A percentile compares a stretch with the other conserved stretches of the same genome.
Evolutionary conservation across 2,888 invertebrate species (phyloP).

Genomic region (Empis livida): DNA sequence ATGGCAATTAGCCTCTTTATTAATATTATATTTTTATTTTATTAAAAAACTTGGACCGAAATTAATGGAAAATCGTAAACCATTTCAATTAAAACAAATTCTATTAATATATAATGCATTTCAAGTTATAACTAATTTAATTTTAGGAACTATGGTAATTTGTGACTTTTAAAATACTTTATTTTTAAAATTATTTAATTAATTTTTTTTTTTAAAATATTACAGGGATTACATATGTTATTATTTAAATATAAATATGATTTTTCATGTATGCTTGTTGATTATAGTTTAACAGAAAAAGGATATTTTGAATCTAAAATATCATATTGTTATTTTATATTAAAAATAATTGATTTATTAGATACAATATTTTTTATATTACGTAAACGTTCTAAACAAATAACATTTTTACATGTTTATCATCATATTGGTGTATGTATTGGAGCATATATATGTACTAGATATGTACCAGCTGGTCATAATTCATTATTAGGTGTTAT

Average conservation of each 20-base stretch:
- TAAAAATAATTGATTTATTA: slow-evolving; percentile 49
- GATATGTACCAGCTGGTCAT: slow-evolving; percentile 52
- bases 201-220: no score
- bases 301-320: neutral
- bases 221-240: neutral
- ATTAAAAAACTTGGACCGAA: slow-evolving; percentile 55
- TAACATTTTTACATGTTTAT: slow-evolving; percentile 55
- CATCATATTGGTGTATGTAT: slow-evolving; percentile 55
- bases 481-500: slow-evolving; percentile 48
- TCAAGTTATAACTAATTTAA: slow-evolving; percentile 35
- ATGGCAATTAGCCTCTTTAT: slow-evolving; percentile 41
- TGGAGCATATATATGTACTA: slow-evolving; percentile 43
- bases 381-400: slow-evolving; percentile 53
- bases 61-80: slow-evolving; percentile 50
- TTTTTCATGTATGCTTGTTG: neutral
- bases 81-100: slow-evolving; percentile 49
- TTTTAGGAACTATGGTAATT: slow-evolving; percentile 11
- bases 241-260: neutral
- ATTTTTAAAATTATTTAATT: slow-evolving; percentile 34
- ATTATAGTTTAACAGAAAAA: slow-evolving; percentile 1
- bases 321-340: slow-evolving; percentile 43
- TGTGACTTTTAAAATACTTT: slow-evolving; percentile 54
- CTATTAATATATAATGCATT: slow-evolving; percentile 52
- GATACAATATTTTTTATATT: slow-evolving; percentile 61
- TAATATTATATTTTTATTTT: slow-evolving; percentile 49